These are phyloP conservation scores for Coluber constrictor DNA, from an alignment of 2,797 vertebrate genomes.

Conservation along the genomic window DNA sequence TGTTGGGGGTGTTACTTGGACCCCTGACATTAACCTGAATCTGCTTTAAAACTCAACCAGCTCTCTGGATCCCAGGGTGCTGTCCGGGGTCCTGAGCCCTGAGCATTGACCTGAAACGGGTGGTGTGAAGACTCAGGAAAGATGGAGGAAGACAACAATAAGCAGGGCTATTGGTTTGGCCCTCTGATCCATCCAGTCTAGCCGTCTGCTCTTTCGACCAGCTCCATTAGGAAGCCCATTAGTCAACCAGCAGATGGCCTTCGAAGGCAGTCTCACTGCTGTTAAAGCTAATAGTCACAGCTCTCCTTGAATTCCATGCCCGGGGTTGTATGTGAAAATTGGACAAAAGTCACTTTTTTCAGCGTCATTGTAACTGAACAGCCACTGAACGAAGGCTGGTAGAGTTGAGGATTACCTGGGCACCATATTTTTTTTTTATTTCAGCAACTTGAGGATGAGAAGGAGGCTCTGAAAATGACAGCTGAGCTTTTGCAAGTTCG, in stretches of 20 bases:
- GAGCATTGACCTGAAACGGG: too few species aligned
- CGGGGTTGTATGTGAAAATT: not conserved
- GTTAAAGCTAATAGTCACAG: not conserved
- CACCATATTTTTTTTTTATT: not conserved
- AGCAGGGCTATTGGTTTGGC: not conserved
- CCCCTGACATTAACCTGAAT: too few species aligned
- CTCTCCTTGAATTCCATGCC: not conserved
- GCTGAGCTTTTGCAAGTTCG: constrained; percentile 81
- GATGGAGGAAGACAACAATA: too few species aligned
- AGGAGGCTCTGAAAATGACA: constrained; percentile 72
- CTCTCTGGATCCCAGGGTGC: too few species aligned
- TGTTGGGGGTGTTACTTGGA: too few species aligned
- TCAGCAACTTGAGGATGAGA: constrained; percentile 80
- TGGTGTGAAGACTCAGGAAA: too few species aligned
- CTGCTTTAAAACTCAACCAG: too few species aligned
- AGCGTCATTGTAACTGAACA: not conserved
- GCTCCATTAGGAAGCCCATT: not conserved
- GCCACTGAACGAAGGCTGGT: not conserved
- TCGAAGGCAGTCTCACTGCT: not conserved
- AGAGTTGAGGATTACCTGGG: not conserved
- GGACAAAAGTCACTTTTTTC: not conserved
- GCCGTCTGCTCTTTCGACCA: not conserved
- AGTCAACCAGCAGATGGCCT: not conserved
- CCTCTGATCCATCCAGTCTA: not conserved
- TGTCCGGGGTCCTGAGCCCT: too few species aligned